Evolutionary conservation across 2,113 vertebrate genomes (phyloP), one percentile per base, ranked within the genome.

Genomic region (Crotalus tigris): DNA sequence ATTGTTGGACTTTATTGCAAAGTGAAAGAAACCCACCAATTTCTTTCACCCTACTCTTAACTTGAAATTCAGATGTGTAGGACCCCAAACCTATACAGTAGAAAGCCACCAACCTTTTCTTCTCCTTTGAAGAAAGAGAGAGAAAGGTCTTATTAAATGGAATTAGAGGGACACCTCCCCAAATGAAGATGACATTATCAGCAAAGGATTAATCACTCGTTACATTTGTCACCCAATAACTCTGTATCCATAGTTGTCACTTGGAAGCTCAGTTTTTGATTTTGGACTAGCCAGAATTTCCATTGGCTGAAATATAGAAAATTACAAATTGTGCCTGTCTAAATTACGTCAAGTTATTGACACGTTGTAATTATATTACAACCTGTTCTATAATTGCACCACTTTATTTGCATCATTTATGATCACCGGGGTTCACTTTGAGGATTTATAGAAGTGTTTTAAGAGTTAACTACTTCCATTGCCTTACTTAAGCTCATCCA

Each of bases 361-460:
- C 29, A 13, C 3, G 1, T 13, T 13, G 26, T n/a, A 69, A 69
- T 69, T 95, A 93, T 94, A 94, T 95, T 95, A 95, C 95, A 96
- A 96, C 95, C 93, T 93, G 92, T 93, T 93, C 95, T 97, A 96
- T 97, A 98, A 97, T 98, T 98, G 97, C 96, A 96, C 95, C 97
- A 96, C 96, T 97, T 97, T 96, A 96, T 96, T 97, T 96, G 96
- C 96, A 96, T 91, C 95, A 95, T 97, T 96, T 96, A 96, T 95
- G 94, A 91, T 96, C 90, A 59, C 54, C 89, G 23, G 95, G 91
- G 91, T 96, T 97, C 96, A 98, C 98, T 97, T 91, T 97, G 96
- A 96, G 96, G 96, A 98, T 98, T 98, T 97, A 98, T 97, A 97
- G 97, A 97, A 95, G 96, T 96, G 95, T n/a, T 97, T 97, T 98